Evolutionary conservation across 2,113 vertebrate species (phyloP), one percentile per base, ranked within the genome.

Genomic region (Nycticryphes semicollaris): DNA sequence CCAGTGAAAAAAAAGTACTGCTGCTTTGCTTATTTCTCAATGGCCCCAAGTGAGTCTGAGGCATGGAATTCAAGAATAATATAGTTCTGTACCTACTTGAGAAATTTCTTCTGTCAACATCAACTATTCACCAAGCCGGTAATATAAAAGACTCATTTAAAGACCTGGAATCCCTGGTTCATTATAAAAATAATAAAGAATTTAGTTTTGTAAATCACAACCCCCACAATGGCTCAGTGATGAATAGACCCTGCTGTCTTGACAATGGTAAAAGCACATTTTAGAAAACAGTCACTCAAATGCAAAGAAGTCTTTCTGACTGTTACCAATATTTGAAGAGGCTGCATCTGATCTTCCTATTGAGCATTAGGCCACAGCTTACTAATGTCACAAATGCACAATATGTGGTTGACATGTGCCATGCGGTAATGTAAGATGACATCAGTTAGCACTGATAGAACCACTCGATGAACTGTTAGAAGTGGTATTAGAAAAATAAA

Each of bases 141-240:
- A 67, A 84, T 6, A 67, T 2, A 22, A 69, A 30, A 80, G 33
- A 51, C 23, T 79, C 6, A 45, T 27, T 88, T 54, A 45, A 39
- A 90, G 48, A 89, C 48, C 31, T 28, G 25, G 45, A 84, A 73
- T 9, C 33, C 21, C 35, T 23, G 7, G 13, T 37, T 50, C 30
- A 19, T 69, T 21, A 14, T 9, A 59, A 73, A 41, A 82, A n/a
- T 27, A 83, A 74, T 18, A 6, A 77, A 72, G 12, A 50, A 73
- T 51, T 82, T n/a, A 66, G 60, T 28, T 78, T 35, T 45, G 39
- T 59, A 87, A 93, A 41, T 6, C 35, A 57, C 14, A 27, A 43
- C 31, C 31, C 17, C 24, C n/a, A 24, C 1, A 1, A 64, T 6
- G 24, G 6, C 54, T 14, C 64, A 64, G 0, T 9, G 27, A 77